A percentile compares a stretch with the other conserved stretches of the same genome.
Evolutionary conservation across 1,140 invertebrate species (phyloP).

Genomic region (Drosophila willistoni): DNA sequence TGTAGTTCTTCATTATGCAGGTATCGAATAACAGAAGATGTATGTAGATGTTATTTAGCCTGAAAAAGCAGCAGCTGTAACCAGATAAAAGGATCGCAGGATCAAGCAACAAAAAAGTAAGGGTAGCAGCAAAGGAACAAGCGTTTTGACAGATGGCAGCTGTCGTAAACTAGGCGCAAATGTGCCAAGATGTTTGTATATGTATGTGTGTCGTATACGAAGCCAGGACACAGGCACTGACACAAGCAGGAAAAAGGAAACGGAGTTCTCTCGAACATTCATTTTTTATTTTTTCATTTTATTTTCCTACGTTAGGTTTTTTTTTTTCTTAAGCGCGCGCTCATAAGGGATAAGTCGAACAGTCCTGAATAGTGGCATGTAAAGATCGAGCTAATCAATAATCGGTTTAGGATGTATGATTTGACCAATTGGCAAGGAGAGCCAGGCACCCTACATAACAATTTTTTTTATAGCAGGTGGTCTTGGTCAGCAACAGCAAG

Average conservation of each 20-base stretch:
- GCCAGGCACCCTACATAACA: constrained; percentile 21
- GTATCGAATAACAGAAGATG: not conserved
- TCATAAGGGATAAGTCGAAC: constrained; percentile 34
- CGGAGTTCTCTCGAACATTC: not conserved
- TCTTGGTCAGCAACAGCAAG: constrained; percentile 22
- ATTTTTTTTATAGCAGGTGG: constrained; percentile 46
- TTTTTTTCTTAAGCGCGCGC: constrained; percentile 35
- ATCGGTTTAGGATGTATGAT: constrained; percentile 40
- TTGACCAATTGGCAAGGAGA: constrained; percentile 50
- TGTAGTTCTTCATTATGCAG: constrained; percentile 21
- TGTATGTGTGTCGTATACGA: constrained; percentile 27
- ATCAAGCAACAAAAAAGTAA: constrained; percentile 69
- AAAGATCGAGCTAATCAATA: constrained; percentile 61
- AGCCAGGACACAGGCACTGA: constrained; percentile 29
- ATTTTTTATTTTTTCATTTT: not conserved
- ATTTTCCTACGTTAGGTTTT: not conserved
- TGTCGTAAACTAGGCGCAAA: constrained; percentile 74
- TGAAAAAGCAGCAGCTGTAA: constrained; percentile 60
- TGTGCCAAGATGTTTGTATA: constrained; percentile 36
- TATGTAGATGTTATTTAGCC: constrained; percentile 3
- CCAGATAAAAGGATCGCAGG: constrained; percentile 57
- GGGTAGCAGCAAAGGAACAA: constrained; percentile 52
- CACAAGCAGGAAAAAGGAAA: constrained; percentile 1
- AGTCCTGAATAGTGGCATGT: constrained; percentile 62
- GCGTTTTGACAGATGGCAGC: constrained; percentile 51